Percentiles rank a stretch among this genome's conserved stretches.
phyloP scores from a whole-genome alignment of 2,113 vertebrate genomes.

The Anolis sagrei region DNA sequence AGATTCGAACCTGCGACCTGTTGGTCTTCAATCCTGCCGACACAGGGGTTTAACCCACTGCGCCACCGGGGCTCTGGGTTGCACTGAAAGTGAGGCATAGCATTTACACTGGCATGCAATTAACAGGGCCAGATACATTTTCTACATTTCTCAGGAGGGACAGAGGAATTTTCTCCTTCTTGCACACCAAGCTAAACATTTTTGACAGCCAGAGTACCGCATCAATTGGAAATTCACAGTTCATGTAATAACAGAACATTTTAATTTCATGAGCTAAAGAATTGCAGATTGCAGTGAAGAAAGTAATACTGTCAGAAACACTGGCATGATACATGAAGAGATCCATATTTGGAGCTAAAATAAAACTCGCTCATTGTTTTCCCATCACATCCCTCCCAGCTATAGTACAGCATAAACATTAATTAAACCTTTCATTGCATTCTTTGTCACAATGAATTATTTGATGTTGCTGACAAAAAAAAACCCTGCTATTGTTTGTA shows the following conservation, averaged over 20 bases:
- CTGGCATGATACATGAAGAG: slow-evolving; percentile 55
- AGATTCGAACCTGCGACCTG: no score
- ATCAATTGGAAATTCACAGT: slow-evolving; percentile 70
- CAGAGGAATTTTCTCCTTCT: slow-evolving; percentile 51
- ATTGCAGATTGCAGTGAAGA: slow-evolving; percentile 61
- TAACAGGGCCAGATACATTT: slow-evolving; percentile 38
- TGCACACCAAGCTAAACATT: slow-evolving; percentile 62
- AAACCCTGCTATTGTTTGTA: slow-evolving; percentile 30
- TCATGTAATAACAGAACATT: slow-evolving; percentile 68
- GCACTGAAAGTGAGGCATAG: not conserved
- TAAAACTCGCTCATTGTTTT: slow-evolving; percentile 61
- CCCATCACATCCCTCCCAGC: slow-evolving; percentile 50
- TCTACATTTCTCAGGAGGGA: slow-evolving; percentile 60
- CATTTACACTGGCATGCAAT: not conserved
- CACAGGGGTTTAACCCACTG: no score
- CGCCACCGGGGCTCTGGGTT: no score
- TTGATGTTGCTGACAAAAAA: slow-evolving; percentile 61
- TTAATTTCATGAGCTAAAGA: slow-evolving; percentile 74
- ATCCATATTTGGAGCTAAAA: slow-evolving; percentile 66
- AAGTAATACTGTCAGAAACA: slow-evolving; percentile 66
- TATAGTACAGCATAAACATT: slow-evolving; percentile 42
- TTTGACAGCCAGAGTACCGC: slow-evolving; percentile 62
- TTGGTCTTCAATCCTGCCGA: no score
- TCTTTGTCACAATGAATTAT: slow-evolving; percentile 41
- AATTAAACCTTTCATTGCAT: slow-evolving; percentile 66